Evolutionary conservation across 2,888 invertebrate genomes (phyloP).

Genomic region (Trichogramma dendrolimi): DNA sequence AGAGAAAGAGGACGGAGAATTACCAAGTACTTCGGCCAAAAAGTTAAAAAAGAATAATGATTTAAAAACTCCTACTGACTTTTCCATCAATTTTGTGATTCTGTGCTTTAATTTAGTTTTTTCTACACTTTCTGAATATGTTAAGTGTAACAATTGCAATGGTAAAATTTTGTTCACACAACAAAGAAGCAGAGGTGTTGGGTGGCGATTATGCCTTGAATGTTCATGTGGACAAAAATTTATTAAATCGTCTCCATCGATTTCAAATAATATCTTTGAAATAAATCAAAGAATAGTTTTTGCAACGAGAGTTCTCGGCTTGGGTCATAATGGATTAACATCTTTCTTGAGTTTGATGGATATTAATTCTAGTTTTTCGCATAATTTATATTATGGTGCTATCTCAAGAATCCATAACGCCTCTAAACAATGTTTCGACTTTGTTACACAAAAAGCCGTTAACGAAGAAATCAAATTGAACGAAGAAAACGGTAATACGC

Average conservation of each 20-base stretch:
- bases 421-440: constrained; percentile 17
- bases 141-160: too few relatives aligned
- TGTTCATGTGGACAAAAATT: too few relatives aligned
- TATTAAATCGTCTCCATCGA: constrained; percentile 4
- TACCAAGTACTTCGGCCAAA: too few relatives aligned
- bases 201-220: too few relatives aligned
- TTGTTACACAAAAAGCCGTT: constrained; percentile 10
- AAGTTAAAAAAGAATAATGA: too few relatives aligned
- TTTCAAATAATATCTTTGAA: constrained; percentile 19
- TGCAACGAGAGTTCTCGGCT: constrained; percentile 20
- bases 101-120: too few relatives aligned
- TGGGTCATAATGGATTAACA: constrained; percentile 16
- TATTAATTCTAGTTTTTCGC: constrained; percentile 18
- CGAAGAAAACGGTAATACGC: constrained; percentile 11
- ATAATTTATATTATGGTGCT: constrained; percentile 15
- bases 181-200: too few relatives aligned
- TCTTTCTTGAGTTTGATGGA: constrained; percentile 20
- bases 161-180: too few relatives aligned
- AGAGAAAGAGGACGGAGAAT: too few relatives aligned
- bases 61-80: too few relatives aligned
- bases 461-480: constrained; percentile 20
- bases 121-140: too few relatives aligned
- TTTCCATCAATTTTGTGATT: too few relatives aligned
- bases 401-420: constrained; percentile 15
- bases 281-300: constrained; percentile 22